Conservation (phyloP, 53 echinoderm and acorn worm genomes). For the Paracentrotus lividus region DNA sequence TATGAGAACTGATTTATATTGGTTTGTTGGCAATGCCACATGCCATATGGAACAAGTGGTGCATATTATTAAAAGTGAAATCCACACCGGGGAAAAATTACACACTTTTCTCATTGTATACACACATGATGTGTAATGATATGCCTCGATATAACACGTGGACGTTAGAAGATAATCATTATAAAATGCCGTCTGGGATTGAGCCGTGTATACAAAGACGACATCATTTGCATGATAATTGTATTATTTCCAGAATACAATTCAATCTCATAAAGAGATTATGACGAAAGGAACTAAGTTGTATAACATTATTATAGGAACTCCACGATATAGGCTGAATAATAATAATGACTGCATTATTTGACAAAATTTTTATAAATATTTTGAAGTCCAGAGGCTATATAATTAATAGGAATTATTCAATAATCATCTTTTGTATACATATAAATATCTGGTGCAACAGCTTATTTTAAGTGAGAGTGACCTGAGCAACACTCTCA, state of each 20-base stretch:
- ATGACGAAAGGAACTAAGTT: no score
- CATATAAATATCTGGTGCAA: no score
- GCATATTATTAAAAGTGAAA: constrained; percentile 18
- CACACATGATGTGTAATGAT: neutral
- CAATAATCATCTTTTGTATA: no score
- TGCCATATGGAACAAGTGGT: constrained; percentile 50
- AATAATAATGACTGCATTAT: no score
- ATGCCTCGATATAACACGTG: neutral
- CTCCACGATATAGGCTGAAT: no score
- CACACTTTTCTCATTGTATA: constrained; percentile 14
- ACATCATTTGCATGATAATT: constrained; percentile 18
- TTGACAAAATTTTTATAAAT: no score
- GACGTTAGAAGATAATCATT: neutral
- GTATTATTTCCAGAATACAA: neutral
- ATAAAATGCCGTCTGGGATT: neutral
- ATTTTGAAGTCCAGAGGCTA: no score
- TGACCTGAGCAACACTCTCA: no score
- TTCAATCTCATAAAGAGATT: neutral
- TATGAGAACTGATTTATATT: neutral
- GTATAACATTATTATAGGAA: no score
- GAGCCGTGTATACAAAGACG: neutral
- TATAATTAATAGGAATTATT: no score
- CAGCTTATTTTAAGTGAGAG: no score
- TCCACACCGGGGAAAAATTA: constrained; percentile 14
- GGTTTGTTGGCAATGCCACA: neutral